Evolutionary conservation across 35 echinoderm and acorn worm genomes (phyloP), one percentile per base, ranked within the genome.

Genomic region (Ophiothrix spiculata): DNA sequence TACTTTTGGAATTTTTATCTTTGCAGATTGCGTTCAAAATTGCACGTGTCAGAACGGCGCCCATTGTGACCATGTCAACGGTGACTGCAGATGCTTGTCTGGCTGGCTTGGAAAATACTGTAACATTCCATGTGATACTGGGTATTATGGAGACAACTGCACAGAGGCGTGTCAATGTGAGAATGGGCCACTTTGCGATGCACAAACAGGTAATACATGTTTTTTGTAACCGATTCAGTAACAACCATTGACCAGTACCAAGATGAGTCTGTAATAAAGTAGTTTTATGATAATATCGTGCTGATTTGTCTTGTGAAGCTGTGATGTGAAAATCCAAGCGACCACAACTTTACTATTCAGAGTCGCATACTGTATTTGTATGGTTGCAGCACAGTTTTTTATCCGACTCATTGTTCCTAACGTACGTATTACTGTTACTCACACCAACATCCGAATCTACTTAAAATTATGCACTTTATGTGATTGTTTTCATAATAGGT

Each of bases 41-140:
- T 99, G 96, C 56, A 75, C 40, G 35, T 99, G 96, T 84, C 89
- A 88, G 39, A 88, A 91, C 86, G 89, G 83, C 35, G 92, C 77
- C 28, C 49, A 36, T 0, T 99, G 96, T 82, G 75, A 94, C 77
- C 73, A 46, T 78, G 56, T 80, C 0, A 89, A 56, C 17, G 96
- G 96, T 12, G 33, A 11, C 37, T 99, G 96, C 45, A 80, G 25
- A 31, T 99, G 96, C 29, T 74, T 33, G 15, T 73, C 89, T 60
- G 96, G 96, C 76, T 94, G 86, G 89, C 45, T 45, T 42, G 93
- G 90, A 19, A 33, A 35, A 28, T 21, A 23, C n/a, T 92, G 90
- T 37, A 69, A 77, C 19, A 56, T 21, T 39, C 37, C 39, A 3
- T 87, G 84, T 64, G n/a, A 46, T 16, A 38, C 29, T 21, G 85